Conservation (phyloP, 2,888 invertebrate genomes). For the Drosophila diplacantha region DNA sequence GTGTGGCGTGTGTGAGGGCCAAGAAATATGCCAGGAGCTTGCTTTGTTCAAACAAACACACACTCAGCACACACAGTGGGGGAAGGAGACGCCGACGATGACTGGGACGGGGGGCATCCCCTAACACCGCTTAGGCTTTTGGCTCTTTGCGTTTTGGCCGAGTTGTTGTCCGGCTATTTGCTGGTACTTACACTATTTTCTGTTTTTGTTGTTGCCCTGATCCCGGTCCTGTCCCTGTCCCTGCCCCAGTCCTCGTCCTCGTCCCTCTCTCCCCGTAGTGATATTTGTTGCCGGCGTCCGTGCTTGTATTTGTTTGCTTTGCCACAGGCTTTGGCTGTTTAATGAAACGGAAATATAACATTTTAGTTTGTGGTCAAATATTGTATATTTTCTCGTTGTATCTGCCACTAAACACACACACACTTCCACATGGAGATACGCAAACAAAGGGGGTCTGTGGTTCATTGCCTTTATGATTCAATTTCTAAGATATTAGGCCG, state of each 20-base stretch:
- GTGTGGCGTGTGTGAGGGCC: slow-evolving; percentile 25
- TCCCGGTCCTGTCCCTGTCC: neutral
- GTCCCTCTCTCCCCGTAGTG: fast-evolving
- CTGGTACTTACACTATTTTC: slow-evolving; percentile 41
- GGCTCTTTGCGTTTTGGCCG: slow-evolving; percentile 30
- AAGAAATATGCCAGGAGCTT: slow-evolving; percentile 51
- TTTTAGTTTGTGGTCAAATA: slow-evolving; percentile 62
- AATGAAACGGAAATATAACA: slow-evolving; percentile 65
- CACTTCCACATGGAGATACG: neutral
- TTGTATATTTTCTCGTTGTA: slow-evolving; percentile 41
- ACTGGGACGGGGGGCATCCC: slow-evolving; percentile 1
- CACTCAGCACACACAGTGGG: neutral
- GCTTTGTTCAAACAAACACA: slow-evolving; percentile 43
- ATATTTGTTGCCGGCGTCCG: slow-evolving; percentile 11
- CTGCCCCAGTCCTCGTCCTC: too few species aligned
- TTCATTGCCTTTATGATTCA: slow-evolving; percentile 27
- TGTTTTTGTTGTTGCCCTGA: slow-evolving; percentile 17
- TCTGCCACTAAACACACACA: slow-evolving; percentile 16
- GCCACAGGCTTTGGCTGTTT: slow-evolving; percentile 60
- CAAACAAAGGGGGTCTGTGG: neutral
- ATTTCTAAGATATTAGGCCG: slow-evolving; percentile 18
- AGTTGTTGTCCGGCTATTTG: slow-evolving; percentile 54
- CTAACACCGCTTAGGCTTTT: slow-evolving; percentile 36
- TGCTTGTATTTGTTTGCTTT: slow-evolving; percentile 44
- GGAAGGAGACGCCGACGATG: neutral